Base-by-base conservation (phyloP, 2,888 invertebrate genomes). In the Drosophila picticornis region DNA sequence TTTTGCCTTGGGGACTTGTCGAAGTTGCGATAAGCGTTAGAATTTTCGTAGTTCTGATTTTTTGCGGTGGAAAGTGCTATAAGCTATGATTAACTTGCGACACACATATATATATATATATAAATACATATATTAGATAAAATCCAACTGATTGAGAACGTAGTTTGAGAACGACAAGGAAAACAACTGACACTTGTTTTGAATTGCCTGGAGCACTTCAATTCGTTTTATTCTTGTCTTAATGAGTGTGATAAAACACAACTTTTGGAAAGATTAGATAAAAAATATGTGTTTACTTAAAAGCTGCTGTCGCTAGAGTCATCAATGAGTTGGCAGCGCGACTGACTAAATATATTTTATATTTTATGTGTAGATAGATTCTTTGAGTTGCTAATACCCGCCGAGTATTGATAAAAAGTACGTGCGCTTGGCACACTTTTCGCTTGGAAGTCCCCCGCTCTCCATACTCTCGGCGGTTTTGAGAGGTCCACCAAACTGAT, bases 351-450 rank as follows among this genome's bases (percentile, higher is more conserved):
- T 29, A 36, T 66, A 34, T 38, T 27, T 29, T 27, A 29, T n/a
- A 32, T 51, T 22, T 27, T 46, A 50, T 32, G 22, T n/a, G 36
- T 53, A 29, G 31, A 58, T 22, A 67, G 13, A 56, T 51, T 67
- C 51, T 61, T 65, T 58, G 55, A 61, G 60, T 66, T 52, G 40
- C 57, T 80, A 77, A 81, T 71, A 53, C 77, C 59, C 70, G 36
- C 48, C 19, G 77, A 62, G 48, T 61, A 67, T 83, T 76, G 84
- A 83, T 87, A 83, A 87, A 67, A 62, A 55, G 64, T 87, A 87
- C 82, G 82, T 81, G 82, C 63, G 51, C 36, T 29, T 50, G 63
- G 58, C 58, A 66, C 61, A 78, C 61, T 72, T 72, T 60, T 52
- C 16, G n/a, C 32, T 29, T 25, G 27, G 36, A 11, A 46, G 6